Evolutionary conservation across 2,888 invertebrate species (phyloP).

Genomic region (Pristionchus fissidentatus): DNA sequence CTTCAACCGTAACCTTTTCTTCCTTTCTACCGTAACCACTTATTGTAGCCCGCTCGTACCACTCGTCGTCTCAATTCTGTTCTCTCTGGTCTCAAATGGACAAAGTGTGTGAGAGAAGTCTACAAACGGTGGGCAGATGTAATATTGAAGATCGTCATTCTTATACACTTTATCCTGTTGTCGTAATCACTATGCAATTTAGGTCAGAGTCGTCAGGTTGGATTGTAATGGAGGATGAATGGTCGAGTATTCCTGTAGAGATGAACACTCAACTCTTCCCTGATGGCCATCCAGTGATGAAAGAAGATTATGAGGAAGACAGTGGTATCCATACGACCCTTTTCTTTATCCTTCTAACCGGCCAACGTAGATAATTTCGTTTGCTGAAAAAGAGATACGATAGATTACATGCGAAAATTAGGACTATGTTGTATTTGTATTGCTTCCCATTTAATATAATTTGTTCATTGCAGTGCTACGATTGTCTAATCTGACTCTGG

Average conservation of each 20-base stretch:
- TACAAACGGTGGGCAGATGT: conserved; percentile 12
- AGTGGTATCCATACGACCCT: too few relatives aligned
- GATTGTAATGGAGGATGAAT: not conserved
- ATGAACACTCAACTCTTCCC: too few relatives aligned
- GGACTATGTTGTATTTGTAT: too few relatives aligned
- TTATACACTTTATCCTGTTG: not conserved
- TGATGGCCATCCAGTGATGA: too few relatives aligned
- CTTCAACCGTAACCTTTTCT: not conserved
- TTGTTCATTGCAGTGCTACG: not conserved
- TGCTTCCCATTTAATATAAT: not conserved
- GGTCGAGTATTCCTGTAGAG: too few relatives aligned
- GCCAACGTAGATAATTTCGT: too few relatives aligned
- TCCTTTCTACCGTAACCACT: not conserved
- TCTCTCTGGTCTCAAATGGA: not conserved
- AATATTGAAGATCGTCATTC: not conserved
- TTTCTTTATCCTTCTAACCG: too few relatives aligned
- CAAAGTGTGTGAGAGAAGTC: not conserved
- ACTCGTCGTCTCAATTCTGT: not conserved
- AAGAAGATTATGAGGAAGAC: too few relatives aligned
- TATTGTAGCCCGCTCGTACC: not conserved
- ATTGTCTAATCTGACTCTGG: not conserved
- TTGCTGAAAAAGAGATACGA: too few relatives aligned
- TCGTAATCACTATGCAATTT: not conserved
- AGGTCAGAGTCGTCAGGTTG: not conserved
- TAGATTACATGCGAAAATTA: too few relatives aligned